These are phyloP conservation scores for Indicator indicator DNA, from an alignment of 2,113 vertebrate genomes.

Conservation along the genomic window DNA sequence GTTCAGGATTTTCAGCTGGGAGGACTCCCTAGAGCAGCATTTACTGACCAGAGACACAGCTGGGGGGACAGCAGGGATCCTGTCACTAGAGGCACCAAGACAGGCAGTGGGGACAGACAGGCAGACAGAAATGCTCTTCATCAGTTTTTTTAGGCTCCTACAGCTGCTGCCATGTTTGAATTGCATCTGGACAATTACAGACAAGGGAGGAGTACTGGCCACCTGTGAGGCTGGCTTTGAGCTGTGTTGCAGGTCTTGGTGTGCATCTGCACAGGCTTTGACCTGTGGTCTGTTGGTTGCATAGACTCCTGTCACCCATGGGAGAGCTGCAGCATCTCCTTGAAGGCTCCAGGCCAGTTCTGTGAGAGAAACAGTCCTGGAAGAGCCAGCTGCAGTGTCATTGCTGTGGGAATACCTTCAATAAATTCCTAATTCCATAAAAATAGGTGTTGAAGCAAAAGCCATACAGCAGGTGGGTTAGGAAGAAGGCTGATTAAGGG, in stretches of 20 bases:
- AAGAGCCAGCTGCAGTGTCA: neutral
- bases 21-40: neutral
- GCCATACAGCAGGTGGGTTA: neutral
- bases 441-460: neutral
- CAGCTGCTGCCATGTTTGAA: neutral
- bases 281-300: neutral
- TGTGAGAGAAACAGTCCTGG: neutral
- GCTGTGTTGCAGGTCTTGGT: rapidly evolving
- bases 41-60: neutral
- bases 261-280: neutral
- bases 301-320: neutral
- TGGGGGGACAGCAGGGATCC: rapidly evolving
- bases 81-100: neutral
- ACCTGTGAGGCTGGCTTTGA: neutral
- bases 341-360: neutral
- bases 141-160: neutral
- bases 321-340: neutral
- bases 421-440: neutral
- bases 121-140: neutral
- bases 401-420: neutral
- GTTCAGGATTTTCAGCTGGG: neutral
- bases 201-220: neutral
- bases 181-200: neutral
- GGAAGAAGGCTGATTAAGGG: neutral
- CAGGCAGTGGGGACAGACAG: neutral